Percentiles rank a stretch among this genome's conserved stretches.
Evolutionary conservation across 2,888 invertebrate genomes (phyloP).

Genomic region (Schizotus pectinicornis): DNA sequence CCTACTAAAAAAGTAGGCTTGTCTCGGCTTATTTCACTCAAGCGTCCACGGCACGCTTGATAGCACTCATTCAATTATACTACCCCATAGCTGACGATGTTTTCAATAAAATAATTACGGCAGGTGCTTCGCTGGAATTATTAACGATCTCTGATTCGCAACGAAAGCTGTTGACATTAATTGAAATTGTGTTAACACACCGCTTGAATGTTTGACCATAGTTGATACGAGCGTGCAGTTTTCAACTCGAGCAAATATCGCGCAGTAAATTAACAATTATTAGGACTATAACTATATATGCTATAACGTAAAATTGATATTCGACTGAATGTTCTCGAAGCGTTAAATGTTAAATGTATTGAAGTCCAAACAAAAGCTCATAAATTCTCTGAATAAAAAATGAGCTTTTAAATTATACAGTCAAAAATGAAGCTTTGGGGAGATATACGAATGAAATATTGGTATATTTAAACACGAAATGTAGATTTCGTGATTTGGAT

Average conservation of each 20-base stretch:
- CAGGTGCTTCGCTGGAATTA: neutral
- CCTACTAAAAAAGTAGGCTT: conserved; percentile 1
- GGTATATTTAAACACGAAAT: conserved; percentile 5
- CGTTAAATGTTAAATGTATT: too few relatives aligned
- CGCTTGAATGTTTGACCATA: too few relatives aligned
- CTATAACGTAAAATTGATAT: neutral
- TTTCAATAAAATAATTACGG: conserved; percentile 10
- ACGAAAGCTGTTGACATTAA: conserved; percentile 8
- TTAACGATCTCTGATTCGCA: neutral
- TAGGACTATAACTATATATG: too few relatives aligned
- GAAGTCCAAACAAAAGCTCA: too few relatives aligned
- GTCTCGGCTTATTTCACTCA: conserved; percentile 1
- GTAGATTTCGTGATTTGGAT: conserved; percentile 8
- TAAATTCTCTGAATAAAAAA: conserved; percentile 12
- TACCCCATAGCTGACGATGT: conserved; percentile 2
- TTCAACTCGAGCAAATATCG: neutral
- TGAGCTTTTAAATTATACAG: conserved; percentile 6
- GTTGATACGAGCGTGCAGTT: neutral
- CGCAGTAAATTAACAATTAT: neutral
- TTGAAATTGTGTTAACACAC: conserved; percentile 13
- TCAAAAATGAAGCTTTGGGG: conserved; percentile 6
- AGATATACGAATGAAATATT: conserved; percentile 12
- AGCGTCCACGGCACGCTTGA: conserved; percentile 1
- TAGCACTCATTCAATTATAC: conserved; percentile 8
- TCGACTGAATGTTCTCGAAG: neutral